Evolutionary conservation across 2,113 vertebrate species (phyloP), one percentile per base, ranked within the genome.

Genomic region (Malurus alboscapulatus): DNA sequence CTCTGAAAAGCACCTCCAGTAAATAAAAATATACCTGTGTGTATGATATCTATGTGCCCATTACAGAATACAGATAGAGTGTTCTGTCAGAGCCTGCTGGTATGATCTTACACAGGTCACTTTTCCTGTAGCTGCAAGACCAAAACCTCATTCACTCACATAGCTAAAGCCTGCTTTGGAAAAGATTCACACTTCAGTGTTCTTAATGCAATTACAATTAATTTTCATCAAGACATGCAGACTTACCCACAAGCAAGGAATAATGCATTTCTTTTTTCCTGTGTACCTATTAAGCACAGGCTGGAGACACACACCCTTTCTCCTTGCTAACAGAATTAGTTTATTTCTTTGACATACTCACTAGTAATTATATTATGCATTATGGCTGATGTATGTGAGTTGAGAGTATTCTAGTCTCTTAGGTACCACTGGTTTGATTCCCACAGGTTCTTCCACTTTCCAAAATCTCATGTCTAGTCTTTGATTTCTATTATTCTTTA

Each of bases 341-440:
- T 97, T 92, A 97, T 98, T 98, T 98, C 89, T 98, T 98, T 58
- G 97, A 98, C 38, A 96, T 97, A 18, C 97, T 98, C 14, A 93
- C 95, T 1, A 97, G 97, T 62, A 98, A 94, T 75, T 98, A 95
- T 93, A 98, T 98, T 97, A 93, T 97, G 97, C 97, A 97, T 98
- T 96, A 97, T 96, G 51, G 97, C 97, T 98, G 71, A 78, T 94
- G 87, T 38, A 86, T 58, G 4, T n/a, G 32, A 65, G 19, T 38
- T 54, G 30, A 62, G 29, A 71, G 6, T 34, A 38, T 48, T 55
- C 57, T 36, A 53, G 7, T 61, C n/a, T 65, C 3, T 47, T 55
- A 13, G 17, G 34, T 82, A 48, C 9, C 10, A 10, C 29, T 90
- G 45, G 40, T 36, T 68, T 78, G 44, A n/a, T 88, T 90, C 17